phyloP scores from a whole-genome alignment of 2,888 invertebrate genomes.

The Peribatodes rhomboidaria region DNA sequence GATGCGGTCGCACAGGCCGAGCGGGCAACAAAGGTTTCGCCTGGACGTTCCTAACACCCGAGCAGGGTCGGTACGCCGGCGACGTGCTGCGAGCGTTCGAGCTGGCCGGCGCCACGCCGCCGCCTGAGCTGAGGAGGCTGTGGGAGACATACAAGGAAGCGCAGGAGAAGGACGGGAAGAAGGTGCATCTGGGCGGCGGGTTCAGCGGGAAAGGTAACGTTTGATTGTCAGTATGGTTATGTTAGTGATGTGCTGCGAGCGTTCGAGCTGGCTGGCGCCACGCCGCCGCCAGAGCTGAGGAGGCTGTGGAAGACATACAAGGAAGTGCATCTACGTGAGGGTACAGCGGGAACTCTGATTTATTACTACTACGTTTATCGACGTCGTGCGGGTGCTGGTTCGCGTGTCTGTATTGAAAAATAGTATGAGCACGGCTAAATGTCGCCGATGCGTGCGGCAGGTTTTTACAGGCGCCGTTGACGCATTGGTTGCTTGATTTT shows the following conservation, averaged over 20 bases:
- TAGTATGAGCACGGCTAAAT: too few relatives aligned
- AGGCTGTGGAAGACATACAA: constrained; percentile 96
- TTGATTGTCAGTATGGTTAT: constrained; percentile 96
- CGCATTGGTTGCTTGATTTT: too few relatives aligned
- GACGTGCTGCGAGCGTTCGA: constrained; percentile 98
- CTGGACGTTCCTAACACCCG: constrained; percentile 98
- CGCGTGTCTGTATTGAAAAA: too few relatives aligned
- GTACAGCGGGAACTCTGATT: constrained; percentile 98
- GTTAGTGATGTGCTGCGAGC: constrained; percentile 97
- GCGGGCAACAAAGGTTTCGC: constrained; percentile 99
- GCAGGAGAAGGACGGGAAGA: constrained; percentile 96
- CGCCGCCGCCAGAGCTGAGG: constrained; percentile 92
- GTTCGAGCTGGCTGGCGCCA: constrained; percentile 93
- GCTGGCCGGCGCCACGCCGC: constrained; percentile 91
- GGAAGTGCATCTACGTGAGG: constrained; percentile 96
- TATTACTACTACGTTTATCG: too few relatives aligned
- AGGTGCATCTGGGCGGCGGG: constrained; percentile 96
- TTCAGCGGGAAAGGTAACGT: constrained; percentile 94
- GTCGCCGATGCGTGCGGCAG: too few relatives aligned
- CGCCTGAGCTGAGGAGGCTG: constrained; percentile 91
- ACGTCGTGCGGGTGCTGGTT: too few relatives aligned
- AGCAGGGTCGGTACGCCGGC: constrained; percentile 97
- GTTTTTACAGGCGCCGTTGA: too few relatives aligned
- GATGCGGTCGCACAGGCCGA: constrained; percentile 96
- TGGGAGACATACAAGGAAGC: constrained; percentile 96